Base-by-base conservation (phyloP, 53 echinoderm and acorn worm genomes). In the Echinometra lucunter region DNA sequence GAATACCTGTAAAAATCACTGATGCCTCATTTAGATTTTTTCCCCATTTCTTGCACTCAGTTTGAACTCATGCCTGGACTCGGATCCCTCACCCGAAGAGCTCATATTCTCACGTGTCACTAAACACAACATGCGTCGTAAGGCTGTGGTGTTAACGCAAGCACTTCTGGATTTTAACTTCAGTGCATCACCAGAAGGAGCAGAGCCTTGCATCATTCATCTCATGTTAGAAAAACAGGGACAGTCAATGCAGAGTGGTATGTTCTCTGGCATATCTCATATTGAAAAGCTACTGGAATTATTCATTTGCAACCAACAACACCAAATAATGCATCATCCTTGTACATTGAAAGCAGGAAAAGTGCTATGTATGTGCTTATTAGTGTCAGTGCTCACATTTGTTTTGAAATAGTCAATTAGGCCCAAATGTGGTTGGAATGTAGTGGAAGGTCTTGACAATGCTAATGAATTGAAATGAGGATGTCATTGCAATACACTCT, bases 181-280 rank as follows among this genome's bases (percentile, higher is more conserved):
- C 97, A 97, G 98, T 67, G 96, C 97, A 15, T 95, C 98, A n/a
- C 99, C 99, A 7, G 94, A 94, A 28, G 95, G 96, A 37, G 92
- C 93, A 37, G 96, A 96, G 85, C 96, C 96, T 18, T 98, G 98
- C 88, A 58, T 98, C 18, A 95, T 99, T 8, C 99, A 98, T 94
- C 95, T 99, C 38, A 99, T 99, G 99, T 89, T 99, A 93, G 97
- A 99, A 96, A 99, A 98, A 98, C 96, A 40, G 99, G 98, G 91
- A 97, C 98, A 42, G 98, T 98, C 58, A 92, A 95, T 45, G 96
- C 98, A 13, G 98, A 98, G 56, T 98, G 98, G 98, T 98, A 57
- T 75, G 94, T 75, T 49, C 17, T 69, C 9, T 69, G 30, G 1
- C 11, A 11, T 34, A 69, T 69, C 15, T 0, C 1, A 69, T 69